These are phyloP conservation scores for Andrena marginata DNA, from an alignment of 2,888 invertebrate genomes.

Conservation along the genomic window DNA sequence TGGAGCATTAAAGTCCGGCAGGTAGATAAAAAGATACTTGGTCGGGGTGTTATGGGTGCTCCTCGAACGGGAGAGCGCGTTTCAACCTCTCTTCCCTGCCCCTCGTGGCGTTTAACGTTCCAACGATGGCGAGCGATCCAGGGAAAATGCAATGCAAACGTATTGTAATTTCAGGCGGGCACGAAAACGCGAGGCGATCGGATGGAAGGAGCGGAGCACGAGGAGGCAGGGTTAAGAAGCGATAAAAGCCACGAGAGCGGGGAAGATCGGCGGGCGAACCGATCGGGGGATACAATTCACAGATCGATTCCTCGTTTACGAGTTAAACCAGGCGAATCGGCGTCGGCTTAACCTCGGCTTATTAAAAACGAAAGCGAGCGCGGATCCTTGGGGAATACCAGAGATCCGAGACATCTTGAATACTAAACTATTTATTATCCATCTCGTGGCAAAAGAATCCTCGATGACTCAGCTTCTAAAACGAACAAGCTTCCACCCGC, in stretches of 20 bases:
- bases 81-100: conserved; percentile 1
- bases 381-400: background rate
- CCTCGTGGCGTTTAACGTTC: background rate
- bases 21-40: conserved; percentile 51
- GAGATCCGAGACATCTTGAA: background rate
- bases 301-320: conserved; percentile 56
- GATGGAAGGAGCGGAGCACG: background rate
- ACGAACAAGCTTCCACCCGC: too few relatives aligned
- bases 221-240: background rate
- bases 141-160: conserved; percentile 21
- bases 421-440: background rate
- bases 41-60: conserved; percentile 39
- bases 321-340: conserved; percentile 60
- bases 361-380: conserved; percentile 38
- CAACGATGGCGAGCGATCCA: background rate
- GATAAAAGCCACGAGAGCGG: conserved; percentile 45
- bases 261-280: conserved; percentile 10
- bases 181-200: conserved; percentile 42
- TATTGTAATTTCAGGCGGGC: conserved; percentile 42
- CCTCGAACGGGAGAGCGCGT: conserved; percentile 13
- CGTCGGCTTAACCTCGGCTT: conserved; percentile 45
- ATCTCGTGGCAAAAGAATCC: background rate
- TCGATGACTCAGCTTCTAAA: background rate
- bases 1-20: conserved; percentile 40
- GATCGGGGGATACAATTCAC: conserved; percentile 31